Percentiles rank a stretch among this genome's conserved stretches.
These are phyloP conservation scores for Tetrao urogallus DNA, from an alignment of 2,113 vertebrate genomes.

Conservation along the genomic window DNA sequence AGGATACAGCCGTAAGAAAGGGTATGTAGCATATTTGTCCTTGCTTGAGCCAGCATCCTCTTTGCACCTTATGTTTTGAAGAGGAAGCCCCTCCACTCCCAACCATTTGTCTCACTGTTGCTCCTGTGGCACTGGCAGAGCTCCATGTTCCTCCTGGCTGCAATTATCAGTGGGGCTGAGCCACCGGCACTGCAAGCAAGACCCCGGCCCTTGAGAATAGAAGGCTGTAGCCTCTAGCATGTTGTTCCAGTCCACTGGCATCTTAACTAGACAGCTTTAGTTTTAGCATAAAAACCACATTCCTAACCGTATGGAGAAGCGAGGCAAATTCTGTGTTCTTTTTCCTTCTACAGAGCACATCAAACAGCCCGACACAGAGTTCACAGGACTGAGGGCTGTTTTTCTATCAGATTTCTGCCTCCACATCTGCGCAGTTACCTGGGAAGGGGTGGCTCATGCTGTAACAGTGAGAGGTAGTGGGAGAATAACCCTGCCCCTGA, in stretches of 20 bases:
- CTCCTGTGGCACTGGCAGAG: not conserved
- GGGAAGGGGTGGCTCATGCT: not conserved
- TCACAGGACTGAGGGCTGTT: conserved; percentile 44
- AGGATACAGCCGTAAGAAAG: not conserved
- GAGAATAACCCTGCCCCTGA: conserved; percentile 9
- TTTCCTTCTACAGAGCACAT: not conserved
- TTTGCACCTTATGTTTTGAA: not conserved
- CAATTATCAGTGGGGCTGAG: not conserved
- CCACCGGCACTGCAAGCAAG: conserved; percentile 20
- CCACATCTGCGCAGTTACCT: not conserved
- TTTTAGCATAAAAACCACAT: conserved; percentile 74
- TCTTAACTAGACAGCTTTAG: conserved; percentile 68
- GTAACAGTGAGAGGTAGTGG: not conserved
- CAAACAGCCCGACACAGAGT: not conserved
- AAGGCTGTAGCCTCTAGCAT: conserved; percentile 50
- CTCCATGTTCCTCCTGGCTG: not conserved
- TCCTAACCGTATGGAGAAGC: conserved; percentile 20
- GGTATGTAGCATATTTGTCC: accelerated
- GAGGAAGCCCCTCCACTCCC: not conserved
- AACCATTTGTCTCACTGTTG: conserved; percentile 2
- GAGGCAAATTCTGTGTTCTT: not conserved
- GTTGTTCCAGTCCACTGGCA: conserved; percentile 55
- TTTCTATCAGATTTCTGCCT: not conserved
- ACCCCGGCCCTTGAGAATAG: conserved; percentile 38
- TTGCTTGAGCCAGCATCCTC: not conserved